A percentile compares a stretch with the other conserved stretches of the same genome.
Evolutionary conservation across 2,797 vertebrate species (phyloP).

Genomic region (Psittacula derbiana): DNA sequence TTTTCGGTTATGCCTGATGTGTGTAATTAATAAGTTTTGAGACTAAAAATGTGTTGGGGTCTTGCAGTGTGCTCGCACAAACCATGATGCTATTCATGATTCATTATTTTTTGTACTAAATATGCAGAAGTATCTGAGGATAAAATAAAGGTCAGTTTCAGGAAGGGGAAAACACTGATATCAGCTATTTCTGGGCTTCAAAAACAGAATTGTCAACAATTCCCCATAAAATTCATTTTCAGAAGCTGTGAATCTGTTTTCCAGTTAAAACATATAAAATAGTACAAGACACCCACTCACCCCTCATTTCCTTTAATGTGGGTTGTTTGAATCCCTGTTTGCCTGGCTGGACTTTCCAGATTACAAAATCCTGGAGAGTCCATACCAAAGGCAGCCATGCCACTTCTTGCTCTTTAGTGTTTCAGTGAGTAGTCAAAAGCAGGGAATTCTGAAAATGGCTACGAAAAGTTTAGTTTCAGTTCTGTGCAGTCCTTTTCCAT

Average conservation of each 20-base stretch:
- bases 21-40: background rate
- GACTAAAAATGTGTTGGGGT: background rate
- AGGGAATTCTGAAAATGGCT: background rate
- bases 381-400: background rate
- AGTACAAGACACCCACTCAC: background rate
- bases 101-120: background rate
- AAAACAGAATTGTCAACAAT: background rate
- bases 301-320: background rate
- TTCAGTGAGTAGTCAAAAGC: background rate
- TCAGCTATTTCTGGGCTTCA: background rate
- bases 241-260: background rate
- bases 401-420: background rate
- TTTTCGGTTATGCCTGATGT: background rate
- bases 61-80: background rate
- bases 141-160: background rate
- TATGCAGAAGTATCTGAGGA: background rate
- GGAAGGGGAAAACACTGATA: background rate
- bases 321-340: background rate
- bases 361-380: background rate
- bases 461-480: background rate
- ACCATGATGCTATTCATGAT: background rate
- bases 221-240: background rate
- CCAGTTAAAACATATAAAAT: background rate
- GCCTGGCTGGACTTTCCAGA: background rate
- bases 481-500: background rate